These are phyloP conservation scores for Dryoscopus gambensis DNA, from an alignment of 2,113 vertebrate species.

Conservation along the genomic window DNA sequence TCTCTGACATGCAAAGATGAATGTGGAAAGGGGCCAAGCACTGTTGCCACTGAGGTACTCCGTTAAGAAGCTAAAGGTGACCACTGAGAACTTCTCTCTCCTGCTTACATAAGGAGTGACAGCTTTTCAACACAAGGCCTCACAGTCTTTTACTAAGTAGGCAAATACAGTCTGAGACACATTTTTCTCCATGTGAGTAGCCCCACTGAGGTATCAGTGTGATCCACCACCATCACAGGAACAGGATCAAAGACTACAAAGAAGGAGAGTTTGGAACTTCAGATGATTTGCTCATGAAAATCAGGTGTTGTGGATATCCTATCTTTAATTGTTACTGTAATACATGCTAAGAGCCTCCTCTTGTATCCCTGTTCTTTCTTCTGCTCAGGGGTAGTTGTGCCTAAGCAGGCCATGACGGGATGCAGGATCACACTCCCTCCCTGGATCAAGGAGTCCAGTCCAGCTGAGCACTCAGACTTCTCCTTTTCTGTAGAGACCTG, in stretches of 20 bases:
- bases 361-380: neutral
- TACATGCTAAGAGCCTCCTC: neutral
- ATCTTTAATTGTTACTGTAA: neutral
- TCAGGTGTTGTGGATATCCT: neutral
- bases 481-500: neutral
- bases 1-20: slow-evolving; percentile 38
- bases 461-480: neutral
- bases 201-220: neutral
- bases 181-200: neutral
- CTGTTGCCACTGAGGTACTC: neutral
- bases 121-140: neutral
- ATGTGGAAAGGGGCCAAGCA: neutral
- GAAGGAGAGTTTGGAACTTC: neutral
- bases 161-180: neutral
- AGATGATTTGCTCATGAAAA: neutral
- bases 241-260: neutral
- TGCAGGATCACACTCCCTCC: neutral
- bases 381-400: neutral
- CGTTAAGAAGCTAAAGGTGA: neutral
- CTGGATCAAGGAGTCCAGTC: neutral
- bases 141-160: neutral
- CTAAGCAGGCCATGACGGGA: neutral
- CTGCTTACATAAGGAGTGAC: neutral
- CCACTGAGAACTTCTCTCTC: neutral
- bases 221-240: neutral